Base-by-base conservation (phyloP, 2,888 invertebrate genomes). In the Gastracanthus pulcherrimus region DNA sequence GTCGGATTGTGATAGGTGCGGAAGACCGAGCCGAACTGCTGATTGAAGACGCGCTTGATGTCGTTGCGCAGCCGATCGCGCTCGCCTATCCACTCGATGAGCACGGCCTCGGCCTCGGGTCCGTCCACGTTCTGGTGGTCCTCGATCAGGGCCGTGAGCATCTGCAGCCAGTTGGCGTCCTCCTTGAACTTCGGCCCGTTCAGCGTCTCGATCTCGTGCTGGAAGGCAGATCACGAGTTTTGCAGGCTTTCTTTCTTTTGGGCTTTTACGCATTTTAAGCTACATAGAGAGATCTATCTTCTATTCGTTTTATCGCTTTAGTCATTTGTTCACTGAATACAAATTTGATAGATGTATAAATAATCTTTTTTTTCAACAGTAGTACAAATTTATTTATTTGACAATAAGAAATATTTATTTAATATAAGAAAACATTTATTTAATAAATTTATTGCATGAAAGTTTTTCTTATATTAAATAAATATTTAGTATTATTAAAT, bases 1-100 rank as follows among this genome's bases (percentile, higher is more conserved):
- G 98, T 98, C 6, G 98, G 98, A 92, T 99, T 98, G 93, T 98
- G 98, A 92, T 98, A 98, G 1, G 99, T 99, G 70, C 99, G 95
- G 92, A 99, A 99, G 58, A 99, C 97, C 86, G 98, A 98, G 79
- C 99, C 99, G 92, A 99, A 99, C 90, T 98, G 98, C 76, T 96
- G 94, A 91, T 99, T 99, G 93, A 99, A 99, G 84, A 98, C 96
- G 69, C 94, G 94, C 93, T 99, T 99, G 76, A 97, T 97, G 86
- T 95, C 94, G 89, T 96, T 95, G 95, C 97, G 94, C 72, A 97
- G 92, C 78, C 93, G 91, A 90, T 97, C 97, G 48, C 97, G 93
- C 91, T 97, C 97, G 0, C 93, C 92, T 93, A 96, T 95, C 98
- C 98, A 98, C 83, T 94, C 93, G 0, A 92, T 92, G 51, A 98